Evolutionary conservation across 1,140 invertebrate genomes (phyloP).

Genomic region (Colletes gigas): DNA sequence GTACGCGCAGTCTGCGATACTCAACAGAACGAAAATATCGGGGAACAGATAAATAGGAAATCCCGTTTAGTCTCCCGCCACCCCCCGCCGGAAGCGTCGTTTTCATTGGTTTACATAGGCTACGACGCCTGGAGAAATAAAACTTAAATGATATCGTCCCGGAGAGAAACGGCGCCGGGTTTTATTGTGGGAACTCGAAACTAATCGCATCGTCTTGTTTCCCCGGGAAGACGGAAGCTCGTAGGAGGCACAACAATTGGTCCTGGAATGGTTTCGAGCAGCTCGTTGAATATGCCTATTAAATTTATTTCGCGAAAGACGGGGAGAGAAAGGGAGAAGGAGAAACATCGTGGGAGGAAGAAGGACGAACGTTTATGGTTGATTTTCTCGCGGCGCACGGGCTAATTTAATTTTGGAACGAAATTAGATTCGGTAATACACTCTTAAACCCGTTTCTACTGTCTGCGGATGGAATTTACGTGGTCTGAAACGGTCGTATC

Average conservation of each 20-base stretch:
- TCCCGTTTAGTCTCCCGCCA: not conserved
- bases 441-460: not conserved
- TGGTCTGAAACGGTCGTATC: not conserved
- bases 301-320: constrained; percentile 20
- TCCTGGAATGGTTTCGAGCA: not conserved
- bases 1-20: constrained; percentile 22
- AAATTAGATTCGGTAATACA: constrained; percentile 36
- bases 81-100: not conserved
- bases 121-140: not conserved
- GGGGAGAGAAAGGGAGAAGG: not conserved
- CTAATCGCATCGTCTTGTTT: constrained; percentile 29
- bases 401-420: constrained; percentile 26
- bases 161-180: not conserved
- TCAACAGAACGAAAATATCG: constrained; percentile 67
- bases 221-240: too few relatives aligned
- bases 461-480: not conserved
- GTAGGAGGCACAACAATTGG: constrained; percentile 4
- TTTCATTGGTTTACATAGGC: not conserved
- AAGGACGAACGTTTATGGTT: not conserved
- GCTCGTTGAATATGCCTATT: constrained; percentile 32
- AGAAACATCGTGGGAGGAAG: not conserved
- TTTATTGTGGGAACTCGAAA: constrained; percentile 22
- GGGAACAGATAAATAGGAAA: constrained; percentile 60
- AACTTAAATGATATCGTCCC: constrained; percentile 28
- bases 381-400: constrained; percentile 17